Base-by-base conservation (phyloP, 2,113 vertebrate genomes). In the Rattus rattus region DNA sequence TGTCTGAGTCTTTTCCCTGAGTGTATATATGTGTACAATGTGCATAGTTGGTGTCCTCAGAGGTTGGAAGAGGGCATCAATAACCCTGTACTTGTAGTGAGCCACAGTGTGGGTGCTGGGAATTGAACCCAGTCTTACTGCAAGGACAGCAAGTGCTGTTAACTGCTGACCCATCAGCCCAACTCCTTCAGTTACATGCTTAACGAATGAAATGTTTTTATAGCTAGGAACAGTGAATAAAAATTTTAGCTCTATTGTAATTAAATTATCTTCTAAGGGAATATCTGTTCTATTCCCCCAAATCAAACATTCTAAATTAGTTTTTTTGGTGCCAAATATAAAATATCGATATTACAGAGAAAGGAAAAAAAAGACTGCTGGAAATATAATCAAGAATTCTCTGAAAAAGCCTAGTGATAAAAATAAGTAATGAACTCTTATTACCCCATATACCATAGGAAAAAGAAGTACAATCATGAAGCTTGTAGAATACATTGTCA, bases 311-410 rank as follows among this genome's bases (percentile, higher is more conserved):
- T 24, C 69, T 79, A 95, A 91, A 43, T 88, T 67, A 95, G 36
- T 30, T 76, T 94, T 94, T 86, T 75, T 56, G 59, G 36, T 90
- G 88, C 7, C 83, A 72, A 87, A 90, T n/a, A 94, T 28, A 88
- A 91, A 95, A 59, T 91, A 75, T 88, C 80, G 63, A 5, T 81
- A 88, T 77, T 91, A 95, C 36, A 49, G 5, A 90, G 10, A 85
- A 69, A 69, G 22, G 2, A 94, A 92, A 90, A 20, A 90, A 96
- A 65, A n/a, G 91, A 59, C 19, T 94, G 0, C 7, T 90, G 39
- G 56, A 95, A 95, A 94, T 88, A 56, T 75, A 92, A 91, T 92
- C 84, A 90, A 94, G 16, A 28, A 76, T 92, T 95, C 63, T 56
- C 59, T 90, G 39, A 90, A 90, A 4, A 72, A 79, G 12, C 92